Evolutionary conservation across 2,797 vertebrate genomes (phyloP).

Genomic region (Coilia nasus): DNA sequence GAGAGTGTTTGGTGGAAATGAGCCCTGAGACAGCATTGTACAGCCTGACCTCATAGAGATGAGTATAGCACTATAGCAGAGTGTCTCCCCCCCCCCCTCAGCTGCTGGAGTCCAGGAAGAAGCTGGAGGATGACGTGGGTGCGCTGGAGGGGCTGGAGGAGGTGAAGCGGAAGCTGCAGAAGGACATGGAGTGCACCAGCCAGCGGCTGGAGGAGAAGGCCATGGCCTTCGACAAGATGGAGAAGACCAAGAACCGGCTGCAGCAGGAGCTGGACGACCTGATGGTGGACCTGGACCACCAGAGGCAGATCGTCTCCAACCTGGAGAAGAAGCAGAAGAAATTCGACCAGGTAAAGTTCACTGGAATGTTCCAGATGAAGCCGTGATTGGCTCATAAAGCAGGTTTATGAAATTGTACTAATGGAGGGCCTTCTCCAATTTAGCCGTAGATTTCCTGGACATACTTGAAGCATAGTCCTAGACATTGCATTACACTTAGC

Average conservation of each 20-base stretch:
- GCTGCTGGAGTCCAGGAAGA: slow-evolving; percentile 93
- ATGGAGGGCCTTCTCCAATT: background rate
- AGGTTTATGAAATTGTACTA: background rate
- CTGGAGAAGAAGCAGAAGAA: slow-evolving; percentile 99
- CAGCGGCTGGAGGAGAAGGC: slow-evolving; percentile 95
- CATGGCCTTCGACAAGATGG: slow-evolving; percentile 93
- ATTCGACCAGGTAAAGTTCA: slow-evolving; percentile 88
- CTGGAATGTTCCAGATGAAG: background rate
- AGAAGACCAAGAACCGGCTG: slow-evolving; percentile 97
- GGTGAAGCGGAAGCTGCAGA: slow-evolving; percentile 88
- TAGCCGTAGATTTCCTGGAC: no score
- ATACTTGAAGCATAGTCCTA: no score
- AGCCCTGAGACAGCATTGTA: no score
- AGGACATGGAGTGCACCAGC: slow-evolving; percentile 90
- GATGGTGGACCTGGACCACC: slow-evolving; percentile 93
- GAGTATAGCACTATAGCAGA: no score
- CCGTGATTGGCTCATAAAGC: background rate
- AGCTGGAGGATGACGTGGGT: slow-evolving; percentile 91
- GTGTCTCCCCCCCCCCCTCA: slow-evolving; percentile 54
- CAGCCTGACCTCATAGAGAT: background rate
- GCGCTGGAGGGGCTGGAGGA: slow-evolving; percentile 93
- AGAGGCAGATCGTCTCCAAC: slow-evolving; percentile 94
- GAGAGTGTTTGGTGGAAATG: no score
- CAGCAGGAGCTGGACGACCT: slow-evolving; percentile 98
- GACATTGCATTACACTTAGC: no score